phyloP scores from a whole-genome alignment of 1,140 invertebrate genomes.

The Danaus melanippus region DNA sequence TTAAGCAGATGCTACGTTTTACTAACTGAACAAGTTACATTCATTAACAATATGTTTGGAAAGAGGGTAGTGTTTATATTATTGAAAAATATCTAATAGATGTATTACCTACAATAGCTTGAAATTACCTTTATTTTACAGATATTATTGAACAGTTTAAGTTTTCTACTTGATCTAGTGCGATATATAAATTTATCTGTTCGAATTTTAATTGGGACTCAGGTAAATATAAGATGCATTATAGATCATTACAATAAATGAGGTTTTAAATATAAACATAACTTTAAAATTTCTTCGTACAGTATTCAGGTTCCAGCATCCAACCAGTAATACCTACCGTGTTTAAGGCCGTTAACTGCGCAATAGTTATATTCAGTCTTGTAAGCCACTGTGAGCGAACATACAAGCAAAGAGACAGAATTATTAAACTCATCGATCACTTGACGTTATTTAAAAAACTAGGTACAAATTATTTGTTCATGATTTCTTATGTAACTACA shows the following conservation, averaged over 20 bases:
- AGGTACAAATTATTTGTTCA: constrained; percentile 6
- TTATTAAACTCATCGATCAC: constrained; percentile 35
- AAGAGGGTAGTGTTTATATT: constrained; percentile 13
- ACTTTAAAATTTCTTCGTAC: constrained; percentile 7
- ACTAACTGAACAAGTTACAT: constrained; percentile 18
- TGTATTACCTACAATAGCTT: background rate
- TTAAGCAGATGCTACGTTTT: constrained; percentile 21
- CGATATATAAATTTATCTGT: constrained; percentile 39
- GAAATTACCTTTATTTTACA: constrained; percentile 25
- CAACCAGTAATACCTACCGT: constrained; percentile 30
- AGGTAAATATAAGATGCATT: constrained; percentile 27
- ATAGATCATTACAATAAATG: background rate
- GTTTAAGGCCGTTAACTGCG: constrained; percentile 29
- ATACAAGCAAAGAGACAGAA: constrained; percentile 31
- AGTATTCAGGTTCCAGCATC: constrained; percentile 22
- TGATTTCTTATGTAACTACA: constrained; percentile 3
- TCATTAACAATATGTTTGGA: constrained; percentile 23
- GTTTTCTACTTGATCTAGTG: constrained; percentile 47
- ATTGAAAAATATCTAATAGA: background rate
- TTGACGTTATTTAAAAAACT: constrained; percentile 32
- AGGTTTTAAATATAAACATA: background rate
- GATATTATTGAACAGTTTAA: constrained; percentile 43
- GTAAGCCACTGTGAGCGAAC: constrained; percentile 35
- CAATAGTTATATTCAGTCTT: constrained; percentile 26
- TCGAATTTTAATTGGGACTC: constrained; percentile 33